A percentile compares a stretch with the other conserved stretches of the same genome.
phyloP scores from a whole-genome alignment of 1,140 invertebrate genomes.

The Lasioglossum albipes region DNA sequence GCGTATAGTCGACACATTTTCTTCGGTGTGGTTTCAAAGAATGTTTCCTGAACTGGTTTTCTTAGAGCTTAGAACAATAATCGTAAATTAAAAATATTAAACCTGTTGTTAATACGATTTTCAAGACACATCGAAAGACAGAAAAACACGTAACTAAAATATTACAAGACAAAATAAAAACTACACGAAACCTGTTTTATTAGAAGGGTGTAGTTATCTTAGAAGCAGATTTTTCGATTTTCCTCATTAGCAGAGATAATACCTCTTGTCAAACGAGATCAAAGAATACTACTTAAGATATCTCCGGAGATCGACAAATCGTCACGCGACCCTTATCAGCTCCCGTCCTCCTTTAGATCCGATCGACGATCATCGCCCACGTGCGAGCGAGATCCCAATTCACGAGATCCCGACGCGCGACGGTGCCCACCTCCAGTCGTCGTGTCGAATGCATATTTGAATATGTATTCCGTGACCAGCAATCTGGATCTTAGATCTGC shows the following conservation, averaged over 20 bases:
- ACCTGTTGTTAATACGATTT: too few relatives aligned
- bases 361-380: neutral
- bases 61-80: too few relatives aligned
- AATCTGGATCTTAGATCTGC: neutral
- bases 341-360: neutral
- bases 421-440: neutral
- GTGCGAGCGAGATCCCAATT: neutral
- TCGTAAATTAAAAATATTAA: too few relatives aligned
- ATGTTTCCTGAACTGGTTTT: too few relatives aligned
- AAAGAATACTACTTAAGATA: neutral
- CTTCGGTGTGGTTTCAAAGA: too few relatives aligned
- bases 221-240: too few relatives aligned
- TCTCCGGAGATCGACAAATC: neutral
- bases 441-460: slow-evolving; percentile 17
- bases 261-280: neutral
- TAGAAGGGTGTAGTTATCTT: too few relatives aligned
- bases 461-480: slow-evolving; percentile 5
- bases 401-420: neutral
- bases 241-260: neutral
- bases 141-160: too few relatives aligned
- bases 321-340: slow-evolving; percentile 10
- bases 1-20: too few relatives aligned
- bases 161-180: too few relatives aligned
- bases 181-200: too few relatives aligned
- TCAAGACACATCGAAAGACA: too few relatives aligned